phyloP scores from a whole-genome alignment of 2,888 invertebrate species.

The Mimas tiliae region DNA sequence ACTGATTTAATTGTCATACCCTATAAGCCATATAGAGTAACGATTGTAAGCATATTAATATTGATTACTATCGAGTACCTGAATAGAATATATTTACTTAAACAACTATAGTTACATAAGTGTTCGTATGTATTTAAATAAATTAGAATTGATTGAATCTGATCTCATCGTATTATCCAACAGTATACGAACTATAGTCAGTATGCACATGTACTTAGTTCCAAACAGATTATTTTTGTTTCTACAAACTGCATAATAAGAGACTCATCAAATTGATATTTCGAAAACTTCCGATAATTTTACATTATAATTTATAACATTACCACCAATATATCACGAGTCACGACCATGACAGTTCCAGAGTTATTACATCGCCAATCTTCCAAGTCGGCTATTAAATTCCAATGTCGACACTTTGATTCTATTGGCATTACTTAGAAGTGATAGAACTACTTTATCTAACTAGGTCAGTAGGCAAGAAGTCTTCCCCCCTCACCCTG shows the following conservation, averaged over 20 bases:
- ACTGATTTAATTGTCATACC: too few species aligned
- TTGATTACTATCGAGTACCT: background rate
- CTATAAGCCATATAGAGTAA: too few species aligned
- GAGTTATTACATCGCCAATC: background rate
- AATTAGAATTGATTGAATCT: background rate
- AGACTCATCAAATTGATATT: too few species aligned
- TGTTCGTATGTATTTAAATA: background rate
- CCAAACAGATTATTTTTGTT: too few species aligned
- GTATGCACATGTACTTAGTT: too few species aligned
- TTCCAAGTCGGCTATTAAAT: background rate
- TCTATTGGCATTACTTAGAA: background rate
- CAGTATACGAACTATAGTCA: background rate
- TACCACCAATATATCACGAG: background rate
- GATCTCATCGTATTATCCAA: background rate
- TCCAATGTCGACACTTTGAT: background rate
- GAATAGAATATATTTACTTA: background rate
- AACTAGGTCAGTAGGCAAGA: slow-evolving; percentile 5
- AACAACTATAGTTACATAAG: background rate
- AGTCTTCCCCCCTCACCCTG: background rate
- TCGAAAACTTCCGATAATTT: too few species aligned
- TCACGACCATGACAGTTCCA: background rate
- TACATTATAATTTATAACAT: background rate
- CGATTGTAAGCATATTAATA: background rate
- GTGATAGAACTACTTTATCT: background rate
- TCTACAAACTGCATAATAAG: too few species aligned